Evolutionary conservation across 2,888 invertebrate species (phyloP).

Genomic region (Oscheius sp.): DNA sequence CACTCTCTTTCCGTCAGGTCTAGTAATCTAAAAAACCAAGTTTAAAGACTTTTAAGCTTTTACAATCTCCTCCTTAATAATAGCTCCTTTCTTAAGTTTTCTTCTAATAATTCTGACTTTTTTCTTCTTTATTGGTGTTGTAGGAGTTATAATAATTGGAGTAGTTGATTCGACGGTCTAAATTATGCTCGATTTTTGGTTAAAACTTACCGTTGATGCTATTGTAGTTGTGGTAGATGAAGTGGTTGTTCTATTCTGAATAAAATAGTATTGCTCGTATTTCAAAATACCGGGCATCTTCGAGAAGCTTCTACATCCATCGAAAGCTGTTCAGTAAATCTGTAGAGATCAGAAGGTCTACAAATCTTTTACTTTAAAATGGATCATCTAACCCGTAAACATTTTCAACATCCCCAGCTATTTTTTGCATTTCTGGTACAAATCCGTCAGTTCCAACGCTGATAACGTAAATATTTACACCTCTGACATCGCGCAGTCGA

Average conservation of each 20-base stretch:
- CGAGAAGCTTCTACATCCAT: slow-evolving; percentile 59
- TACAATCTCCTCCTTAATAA: slow-evolving; percentile 11
- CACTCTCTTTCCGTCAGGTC: not conserved
- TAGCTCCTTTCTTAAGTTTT: not conserved
- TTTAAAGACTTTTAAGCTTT: not conserved
- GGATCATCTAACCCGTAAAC: slow-evolving; percentile 57
- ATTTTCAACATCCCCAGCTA: slow-evolving; percentile 64
- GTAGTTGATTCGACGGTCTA: not conserved
- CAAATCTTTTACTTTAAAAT: slow-evolving; percentile 10
- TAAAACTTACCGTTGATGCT: not conserved
- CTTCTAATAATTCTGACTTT: slow-evolving; percentile 1
- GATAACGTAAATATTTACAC: slow-evolving; percentile 65
- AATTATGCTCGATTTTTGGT: not conserved
- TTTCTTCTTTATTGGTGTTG: not conserved
- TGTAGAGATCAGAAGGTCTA: slow-evolving; percentile 54
- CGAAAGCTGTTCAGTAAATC: slow-evolving; percentile 53
- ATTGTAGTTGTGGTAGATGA: slow-evolving; percentile 29
- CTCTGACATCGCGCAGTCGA: slow-evolving; percentile 43
- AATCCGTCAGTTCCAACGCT: slow-evolving; percentile 63
- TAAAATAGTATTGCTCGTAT: not conserved
- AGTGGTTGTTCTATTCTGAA: slow-evolving; percentile 29
- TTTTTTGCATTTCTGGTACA: slow-evolving; percentile 61
- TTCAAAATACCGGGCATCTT: slow-evolving; percentile 41
- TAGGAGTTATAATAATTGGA: not conserved
- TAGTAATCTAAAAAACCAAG: not conserved